Evolutionary conservation across 64 coral and sea anemone genomes (phyloP).

Genomic region (Dendronephthya gigantea): DNA sequence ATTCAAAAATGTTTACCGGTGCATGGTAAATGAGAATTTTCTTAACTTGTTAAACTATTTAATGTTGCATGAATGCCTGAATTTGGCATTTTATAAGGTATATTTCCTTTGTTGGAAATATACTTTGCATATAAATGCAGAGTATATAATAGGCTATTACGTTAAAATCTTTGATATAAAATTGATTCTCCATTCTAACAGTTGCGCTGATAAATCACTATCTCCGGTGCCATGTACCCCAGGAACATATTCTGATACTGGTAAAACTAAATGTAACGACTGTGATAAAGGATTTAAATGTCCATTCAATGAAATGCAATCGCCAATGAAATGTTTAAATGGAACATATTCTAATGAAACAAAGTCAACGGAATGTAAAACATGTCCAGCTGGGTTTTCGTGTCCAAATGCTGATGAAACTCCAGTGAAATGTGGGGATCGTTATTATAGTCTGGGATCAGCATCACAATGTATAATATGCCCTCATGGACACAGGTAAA

Average conservation of each 20-base stretch:
- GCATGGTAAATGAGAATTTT: no score
- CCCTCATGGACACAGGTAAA: background rate
- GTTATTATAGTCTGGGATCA: background rate
- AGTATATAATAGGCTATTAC: no score
- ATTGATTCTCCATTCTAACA: background rate
- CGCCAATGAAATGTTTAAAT: background rate
- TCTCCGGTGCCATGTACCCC: background rate
- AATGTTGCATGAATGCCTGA: no score
- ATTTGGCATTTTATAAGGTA: no score
- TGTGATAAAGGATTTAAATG: background rate
- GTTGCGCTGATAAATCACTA: background rate
- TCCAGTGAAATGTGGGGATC: background rate
- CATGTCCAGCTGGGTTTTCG: background rate
- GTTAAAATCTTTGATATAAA: background rate
- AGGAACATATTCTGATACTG: background rate
- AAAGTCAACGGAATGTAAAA: background rate
- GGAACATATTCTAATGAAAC: constrained; percentile 11
- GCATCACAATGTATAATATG: background rate
- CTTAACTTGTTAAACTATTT: no score
- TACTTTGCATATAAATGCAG: no score
- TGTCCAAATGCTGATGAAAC: background rate
- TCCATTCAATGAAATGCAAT: background rate
- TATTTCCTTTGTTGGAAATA: no score
- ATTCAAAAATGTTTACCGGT: no score
- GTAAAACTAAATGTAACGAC: background rate